Base-by-base conservation (phyloP, 2,113 vertebrate species). In the Calcarius ornatus region DNA sequence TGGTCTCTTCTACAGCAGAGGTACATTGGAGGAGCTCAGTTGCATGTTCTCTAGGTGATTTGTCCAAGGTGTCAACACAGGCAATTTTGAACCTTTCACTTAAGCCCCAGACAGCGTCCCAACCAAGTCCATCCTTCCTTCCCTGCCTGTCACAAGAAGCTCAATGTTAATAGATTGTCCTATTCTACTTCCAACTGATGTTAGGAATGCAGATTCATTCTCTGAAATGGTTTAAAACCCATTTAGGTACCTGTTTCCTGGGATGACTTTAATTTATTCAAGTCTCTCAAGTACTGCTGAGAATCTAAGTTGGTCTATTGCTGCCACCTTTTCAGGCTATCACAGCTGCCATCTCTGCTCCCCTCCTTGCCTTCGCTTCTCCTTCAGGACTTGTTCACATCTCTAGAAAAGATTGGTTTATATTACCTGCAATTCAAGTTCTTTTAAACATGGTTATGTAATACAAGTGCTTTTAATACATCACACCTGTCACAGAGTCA, bases 401-500 rank as follows among this genome's bases (percentile, higher is more conserved):
- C 23, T 51, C 30, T 28, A 37, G 57, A 65, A 89, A 61, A 57
- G 25, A 40, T 0, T 73, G 23, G n/a, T 89, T 94, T 79, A 7
- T 56, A 61, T 33, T 68, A 79, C 20, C 31, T 51, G 12, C 25
- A 78, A 63, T 45, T 81, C 27, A 48, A 42, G 65, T 30, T 95
- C 76, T 59, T 68, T 81, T 43, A 78, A 68, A 81, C 18, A 45
- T 48, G 5, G 2, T 12, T 25, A 33, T 68, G 45, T 19, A 70
- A 66, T 27, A 51, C 37, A 84, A 84, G 61, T 75, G 51, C 20
- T 88, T 94, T 91, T 75, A 84, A 78, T 71, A 53, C 10, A 78
- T 43, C n/a, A 43, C 35, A 71, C n/a, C n/a, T 54, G 8, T 54
- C 85, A 66, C 2, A 37, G 47, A 92, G 30, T 30, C 5, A 5